Conservation (phyloP, 2,797 vertebrate species). For the Rallus crepitans region DNA sequence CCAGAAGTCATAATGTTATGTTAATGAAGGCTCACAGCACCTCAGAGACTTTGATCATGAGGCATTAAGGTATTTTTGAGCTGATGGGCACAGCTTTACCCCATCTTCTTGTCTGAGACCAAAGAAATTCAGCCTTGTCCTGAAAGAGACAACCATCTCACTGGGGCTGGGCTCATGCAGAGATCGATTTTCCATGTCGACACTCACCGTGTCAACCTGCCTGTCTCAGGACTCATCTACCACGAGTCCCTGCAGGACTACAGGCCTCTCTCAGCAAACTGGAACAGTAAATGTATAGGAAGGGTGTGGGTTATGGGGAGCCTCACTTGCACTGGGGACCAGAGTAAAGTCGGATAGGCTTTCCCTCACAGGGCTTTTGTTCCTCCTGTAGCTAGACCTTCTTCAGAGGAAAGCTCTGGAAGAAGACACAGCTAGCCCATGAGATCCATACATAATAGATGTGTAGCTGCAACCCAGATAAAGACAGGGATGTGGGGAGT, state of each 20-base stretch:
- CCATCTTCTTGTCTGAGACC: not conserved
- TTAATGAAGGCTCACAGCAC: not conserved
- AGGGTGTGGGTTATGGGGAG: not conserved
- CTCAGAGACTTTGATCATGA: not conserved
- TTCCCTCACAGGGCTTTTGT: not conserved
- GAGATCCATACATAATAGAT: not conserved
- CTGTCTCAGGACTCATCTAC: not conserved
- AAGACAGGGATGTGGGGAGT: not conserved
- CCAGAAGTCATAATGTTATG: not conserved
- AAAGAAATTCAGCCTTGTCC: not conserved
- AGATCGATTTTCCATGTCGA: not conserved
- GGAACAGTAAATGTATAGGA: not conserved
- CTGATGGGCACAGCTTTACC: not conserved
- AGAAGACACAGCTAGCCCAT: not conserved
- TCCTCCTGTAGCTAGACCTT: not conserved
- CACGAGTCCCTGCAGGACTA: not conserved
- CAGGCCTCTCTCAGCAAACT: not conserved
- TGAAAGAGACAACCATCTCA: not conserved
- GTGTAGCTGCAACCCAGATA: not conserved
- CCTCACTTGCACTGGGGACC: not conserved
- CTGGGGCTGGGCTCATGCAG: not conserved
- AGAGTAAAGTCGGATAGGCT: not conserved
- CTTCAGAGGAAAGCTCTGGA: not conserved
- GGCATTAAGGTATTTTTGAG: not conserved
- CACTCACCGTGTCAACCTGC: not conserved